Base-by-base conservation (phyloP, 2,888 invertebrate species). In the Cosmorhoe ocellata region DNA sequence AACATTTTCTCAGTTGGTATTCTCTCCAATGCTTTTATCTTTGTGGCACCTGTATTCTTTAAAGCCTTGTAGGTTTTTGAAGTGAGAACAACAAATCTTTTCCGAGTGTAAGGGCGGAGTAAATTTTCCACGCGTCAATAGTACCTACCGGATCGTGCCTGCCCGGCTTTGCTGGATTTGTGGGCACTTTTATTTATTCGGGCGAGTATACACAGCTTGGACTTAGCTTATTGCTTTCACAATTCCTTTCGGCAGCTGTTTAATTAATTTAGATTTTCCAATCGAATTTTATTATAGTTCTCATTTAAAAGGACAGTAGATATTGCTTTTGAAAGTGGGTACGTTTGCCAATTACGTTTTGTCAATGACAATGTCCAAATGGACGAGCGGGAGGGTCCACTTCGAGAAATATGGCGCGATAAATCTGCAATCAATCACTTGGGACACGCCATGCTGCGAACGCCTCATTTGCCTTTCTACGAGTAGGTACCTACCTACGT, bases 121-220 rank as follows among this genome's bases (percentile, higher is more conserved):
- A 59, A 59, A 62, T 63, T 64, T 63, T 59, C 56, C 59, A 52
- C 54, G 37, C 54, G 59, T 66, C 60, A 63, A 64, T 68, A 66
- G 57, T 61, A 58, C 43, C 42, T 61, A 58, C 43, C 42, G 50
- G 48, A 30, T 55, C 45, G 59, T 51, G 53, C 43, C 33, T 46
- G 30, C 41, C 38, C 43, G 50, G 50, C 52, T 60, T 55, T 49
- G 54, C 51, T 46, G 13, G 42, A 55, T 48, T 51, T 42, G 57
- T 47, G 48, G 51, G 40, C 45, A 56, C 54, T 57, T 54, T 49
- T 61, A 49, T 59, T 63, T 57, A 51, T 59, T 46, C 46, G 32
- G 53, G 44, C 47, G 27, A 51, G 49, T 45, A 50, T 50, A 47
- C 37, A 36, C 44, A 40, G 48, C 56, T 51, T 32, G 51, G 47